Conservation (phyloP, 1,140 invertebrate genomes). For the Vanessa tameamea region DNA sequence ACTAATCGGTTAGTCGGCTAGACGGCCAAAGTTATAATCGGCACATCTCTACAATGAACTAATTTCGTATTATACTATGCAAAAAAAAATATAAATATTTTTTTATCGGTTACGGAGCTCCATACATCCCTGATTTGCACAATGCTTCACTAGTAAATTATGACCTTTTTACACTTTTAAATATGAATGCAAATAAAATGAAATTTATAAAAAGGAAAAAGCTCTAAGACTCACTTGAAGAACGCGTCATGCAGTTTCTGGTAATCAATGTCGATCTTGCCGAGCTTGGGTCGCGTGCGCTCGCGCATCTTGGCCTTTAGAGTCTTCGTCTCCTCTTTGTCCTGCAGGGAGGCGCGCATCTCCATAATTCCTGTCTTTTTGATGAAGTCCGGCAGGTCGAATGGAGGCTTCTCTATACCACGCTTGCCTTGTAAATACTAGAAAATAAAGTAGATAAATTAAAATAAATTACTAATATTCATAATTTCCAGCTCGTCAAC, state of each 20-base stretch:
- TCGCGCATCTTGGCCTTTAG: slow-evolving; percentile 99
- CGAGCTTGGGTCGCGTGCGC: slow-evolving; percentile 97
- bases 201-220: neutral
- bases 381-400: slow-evolving; percentile 99
- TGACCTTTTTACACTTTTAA: too few relatives aligned
- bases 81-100: too few relatives aligned
- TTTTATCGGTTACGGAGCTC: too few relatives aligned
- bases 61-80: too few relatives aligned
- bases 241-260: slow-evolving; percentile 99
- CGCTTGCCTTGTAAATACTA: slow-evolving; percentile 93
- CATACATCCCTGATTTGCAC: too few relatives aligned
- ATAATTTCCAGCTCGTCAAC: too few relatives aligned
- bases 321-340: slow-evolving; percentile 98
- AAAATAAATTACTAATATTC: neutral
- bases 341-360: slow-evolving; percentile 98
- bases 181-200: neutral
- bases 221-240: slow-evolving; percentile 87
- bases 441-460: neutral
- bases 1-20: too few relatives aligned
- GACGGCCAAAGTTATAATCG: too few relatives aligned
- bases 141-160: too few relatives aligned
- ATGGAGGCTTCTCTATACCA: slow-evolving; percentile 99
- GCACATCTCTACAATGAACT: too few relatives aligned
- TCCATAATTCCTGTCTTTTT: slow-evolving; percentile 99
- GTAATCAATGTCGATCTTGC: slow-evolving; percentile 99